Conservation (phyloP, 2,888 invertebrate genomes). For the Capitulum mitella region DNA sequence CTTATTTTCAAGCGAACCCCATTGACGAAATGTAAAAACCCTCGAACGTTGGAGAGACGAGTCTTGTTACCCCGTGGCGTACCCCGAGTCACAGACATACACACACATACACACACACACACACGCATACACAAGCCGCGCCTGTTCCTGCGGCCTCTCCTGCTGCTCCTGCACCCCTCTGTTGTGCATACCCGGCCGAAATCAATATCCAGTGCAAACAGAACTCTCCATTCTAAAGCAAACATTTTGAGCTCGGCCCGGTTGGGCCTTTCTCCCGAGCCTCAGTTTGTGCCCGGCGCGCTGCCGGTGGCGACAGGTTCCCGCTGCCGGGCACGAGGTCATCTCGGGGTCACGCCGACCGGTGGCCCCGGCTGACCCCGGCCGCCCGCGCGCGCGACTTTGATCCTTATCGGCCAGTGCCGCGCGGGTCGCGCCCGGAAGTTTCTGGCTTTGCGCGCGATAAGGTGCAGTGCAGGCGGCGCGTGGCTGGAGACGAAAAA, state of each 20-base stretch:
- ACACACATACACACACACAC: too few species aligned
- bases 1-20: too few species aligned
- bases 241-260: not conserved
- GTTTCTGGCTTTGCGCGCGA: not conserved
- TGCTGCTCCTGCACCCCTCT: not conserved
- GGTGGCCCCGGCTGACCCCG: not conserved
- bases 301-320: not conserved
- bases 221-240: conserved; percentile 11
- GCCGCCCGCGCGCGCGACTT: not conserved
- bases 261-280: not conserved
- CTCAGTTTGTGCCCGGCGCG: not conserved
- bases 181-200: not conserved
- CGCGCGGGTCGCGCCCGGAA: not conserved
- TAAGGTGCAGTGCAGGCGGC: not conserved
- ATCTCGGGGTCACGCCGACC: not conserved
- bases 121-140: not conserved
- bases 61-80: too few species aligned
- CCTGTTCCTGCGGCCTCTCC: too few species aligned
- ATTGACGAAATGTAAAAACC: too few species aligned
- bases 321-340: not conserved
- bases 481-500: too few species aligned
- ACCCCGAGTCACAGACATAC: too few species aligned
- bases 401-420: not conserved
- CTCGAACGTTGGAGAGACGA: too few species aligned
- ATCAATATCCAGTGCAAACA: conserved; percentile 21